Base-by-base conservation (phyloP, 2,113 vertebrate genomes). In the Phocoena phocoena region DNA sequence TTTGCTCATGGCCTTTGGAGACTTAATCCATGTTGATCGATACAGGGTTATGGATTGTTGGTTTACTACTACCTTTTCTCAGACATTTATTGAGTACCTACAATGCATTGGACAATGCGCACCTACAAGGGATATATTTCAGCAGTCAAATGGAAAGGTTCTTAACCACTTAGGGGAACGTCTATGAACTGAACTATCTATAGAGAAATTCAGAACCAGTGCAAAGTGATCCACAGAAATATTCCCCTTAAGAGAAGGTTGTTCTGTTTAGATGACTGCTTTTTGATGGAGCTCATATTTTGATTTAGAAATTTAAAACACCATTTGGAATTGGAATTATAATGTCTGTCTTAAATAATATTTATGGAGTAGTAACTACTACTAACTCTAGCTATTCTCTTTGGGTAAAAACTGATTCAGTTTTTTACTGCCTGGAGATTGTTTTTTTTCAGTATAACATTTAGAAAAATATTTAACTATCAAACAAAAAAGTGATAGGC, bases 251-350 rank as follows among this genome's bases (percentile, higher is more conserved):
- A 47, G 80, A 76, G n/a, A 67, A 63, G 38, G 1, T 55, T 83
- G 17, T 65, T 83, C 2, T 58, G 6, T 89, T 94, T 95, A 50
- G 82, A 67, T 88, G 26, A 67, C 15, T 86, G 26, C 26, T 58
- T 93, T 96, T 96, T 95, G 31, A 55, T 87, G 41, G n/a, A 55
- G 58, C 18, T 95, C 53, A 36, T 60, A 67, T 93, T 94, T 94
- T 47, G 60, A 33, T 88, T 94, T 95, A 86, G 47, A 88, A 93
- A 95, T 97, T 92, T 87, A 31, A 96, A 92, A 41, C 17, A 50
- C 13, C 50, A 18, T 91, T 93, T 94, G 55, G 12, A 82, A 93
- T 77, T 93, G 26, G 76, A 94, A 84, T 68, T 81, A 73, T 80
- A 71, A 33, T 82, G 9, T 33, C 31, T 76, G 31, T 91, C 36